A percentile compares a stretch with the other conserved stretches of the same genome.
These are phyloP conservation scores for Microplitis manilae DNA, from an alignment of 2,888 invertebrate genomes.

Conservation along the genomic window DNA sequence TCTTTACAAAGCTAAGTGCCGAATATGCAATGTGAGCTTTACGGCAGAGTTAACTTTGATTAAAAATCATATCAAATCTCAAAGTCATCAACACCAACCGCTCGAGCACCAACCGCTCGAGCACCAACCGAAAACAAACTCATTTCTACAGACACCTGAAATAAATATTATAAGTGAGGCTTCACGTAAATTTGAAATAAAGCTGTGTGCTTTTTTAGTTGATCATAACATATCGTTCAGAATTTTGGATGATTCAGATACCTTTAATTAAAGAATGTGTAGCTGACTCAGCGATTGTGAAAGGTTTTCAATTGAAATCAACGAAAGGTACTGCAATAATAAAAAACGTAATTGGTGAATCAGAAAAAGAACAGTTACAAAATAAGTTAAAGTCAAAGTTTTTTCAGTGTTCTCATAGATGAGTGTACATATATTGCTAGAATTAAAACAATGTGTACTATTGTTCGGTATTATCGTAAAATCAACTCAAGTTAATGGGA, in stretches of 20 bases:
- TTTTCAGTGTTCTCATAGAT: conserved; percentile 56
- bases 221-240: conserved; percentile 45
- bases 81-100: background rate
- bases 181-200: conserved; percentile 30
- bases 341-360: conserved; percentile 55
- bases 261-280: conserved; percentile 54
- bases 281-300: conserved; percentile 53
- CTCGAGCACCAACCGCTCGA: too few species aligned
- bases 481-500: background rate
- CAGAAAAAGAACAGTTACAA: conserved; percentile 51
- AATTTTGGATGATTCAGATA: conserved; percentile 37
- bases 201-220: conserved; percentile 44
- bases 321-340: conserved; percentile 53
- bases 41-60: background rate
- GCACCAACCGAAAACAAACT: background rate
- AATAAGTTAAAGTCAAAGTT: conserved; percentile 49
- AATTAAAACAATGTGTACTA: conserved; percentile 48
- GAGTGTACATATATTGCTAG: conserved; percentile 56
- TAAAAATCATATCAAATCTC: background rate
- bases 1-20: conserved; percentile 6
- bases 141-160: background rate
- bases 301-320: conserved; percentile 52
- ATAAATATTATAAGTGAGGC: too few species aligned
- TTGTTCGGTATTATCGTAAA: conserved; percentile 47
- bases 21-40: background rate